Base-by-base conservation (phyloP, 35 echinoderm and acorn worm genomes). In the Patiria miniata region DNA sequence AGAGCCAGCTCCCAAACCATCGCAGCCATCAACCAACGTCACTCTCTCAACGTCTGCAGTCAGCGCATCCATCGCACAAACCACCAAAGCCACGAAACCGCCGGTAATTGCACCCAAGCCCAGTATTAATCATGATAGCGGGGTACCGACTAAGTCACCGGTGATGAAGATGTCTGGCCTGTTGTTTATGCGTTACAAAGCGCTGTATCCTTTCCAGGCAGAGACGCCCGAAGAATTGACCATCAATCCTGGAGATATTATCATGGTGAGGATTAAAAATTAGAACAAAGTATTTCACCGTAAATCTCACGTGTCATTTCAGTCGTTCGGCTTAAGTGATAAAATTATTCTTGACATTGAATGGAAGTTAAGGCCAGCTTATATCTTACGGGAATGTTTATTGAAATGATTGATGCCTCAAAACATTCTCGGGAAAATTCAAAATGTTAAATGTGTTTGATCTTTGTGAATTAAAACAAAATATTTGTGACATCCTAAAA, bases 201-300 rank as follows among this genome's bases (percentile, higher is more conserved):
- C 92, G 21, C 29, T 99, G 19, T 99, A 86, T 88, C 83, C 83
- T 19, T 99, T 99, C 87, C 82, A 82, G 39, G 92, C 82, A 32
- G 80, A 99, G 42, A 83, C 78, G 15, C 80, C 85, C 15, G 96
- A 95, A 58, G 96, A 99, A 36, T 85, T 99, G 32, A 86, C 89
- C 14, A 91, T 99, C 29, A 94, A 99, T 36, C 90, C 93, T 34
- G 96, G 96, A 26, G 96, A 99, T 83, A 99, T 99, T 36, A 92
- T 99, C 39, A 50, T 99, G 89, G 96, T 99, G 61, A 94, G 86
- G 73, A 30, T 1, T 80, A 14, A 5, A 28, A 69, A 47, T n/a
- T n/a, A n/a, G n/a, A n/a, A n/a, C n/a, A n/a, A n/a, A n/a, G n/a
- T n/a, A n/a, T n/a, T n/a, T n/a, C n/a, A n/a, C n/a, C 42, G 42